phyloP scores from a whole-genome alignment of 2,888 invertebrate genomes.

The Drosophila quinaria region DNA sequence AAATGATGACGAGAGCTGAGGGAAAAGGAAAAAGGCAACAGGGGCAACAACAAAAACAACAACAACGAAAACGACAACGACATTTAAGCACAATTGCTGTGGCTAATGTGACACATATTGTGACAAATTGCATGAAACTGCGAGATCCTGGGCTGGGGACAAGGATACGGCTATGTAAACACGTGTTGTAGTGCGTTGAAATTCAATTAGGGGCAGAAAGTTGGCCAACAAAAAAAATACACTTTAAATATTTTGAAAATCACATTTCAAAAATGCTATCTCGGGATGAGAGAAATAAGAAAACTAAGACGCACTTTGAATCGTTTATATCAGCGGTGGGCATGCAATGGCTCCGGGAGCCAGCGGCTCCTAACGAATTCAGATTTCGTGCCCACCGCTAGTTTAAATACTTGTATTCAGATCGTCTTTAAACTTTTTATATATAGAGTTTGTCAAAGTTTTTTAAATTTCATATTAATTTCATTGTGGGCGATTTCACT shows the following conservation, averaged over 20 bases:
- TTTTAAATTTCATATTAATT: no score
- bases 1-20: conserved; percentile 57
- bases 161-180: conserved; percentile 53
- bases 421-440: no score
- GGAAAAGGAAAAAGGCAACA: conserved; percentile 11
- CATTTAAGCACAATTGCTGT: conserved; percentile 84
- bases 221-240: conserved; percentile 5
- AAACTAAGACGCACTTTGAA: not conserved
- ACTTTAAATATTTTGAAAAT: conserved; percentile 12
- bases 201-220: conserved; percentile 41
- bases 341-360: no score
- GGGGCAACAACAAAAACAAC: conserved; percentile 31
- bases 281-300: not conserved
- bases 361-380: no score
- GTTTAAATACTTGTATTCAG: no score
- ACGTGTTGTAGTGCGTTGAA: conserved; percentile 58
- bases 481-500: no score
- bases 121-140: conserved; percentile 85
- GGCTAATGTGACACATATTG: conserved; percentile 86
- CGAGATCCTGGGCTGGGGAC: conserved; percentile 23
- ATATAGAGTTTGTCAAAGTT: no score
- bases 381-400: no score
- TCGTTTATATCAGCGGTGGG: no score
- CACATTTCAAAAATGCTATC: not conserved
- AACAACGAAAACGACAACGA: conserved; percentile 50